phyloP scores from a whole-genome alignment of 1,140 invertebrate genomes.

The Drosophila lacertosa region DNA sequence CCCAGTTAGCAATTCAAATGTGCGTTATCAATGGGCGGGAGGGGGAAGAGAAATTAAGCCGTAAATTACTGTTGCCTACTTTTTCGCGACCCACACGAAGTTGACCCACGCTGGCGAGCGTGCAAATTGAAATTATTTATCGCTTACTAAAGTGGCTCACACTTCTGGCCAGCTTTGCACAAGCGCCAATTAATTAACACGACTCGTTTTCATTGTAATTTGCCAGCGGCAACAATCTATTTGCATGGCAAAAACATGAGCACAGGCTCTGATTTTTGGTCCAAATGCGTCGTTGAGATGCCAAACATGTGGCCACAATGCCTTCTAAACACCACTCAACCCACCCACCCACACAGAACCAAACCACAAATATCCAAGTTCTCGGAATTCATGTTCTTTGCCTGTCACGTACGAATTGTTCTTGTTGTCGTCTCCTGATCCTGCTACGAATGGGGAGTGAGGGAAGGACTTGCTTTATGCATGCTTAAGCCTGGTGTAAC shows the following conservation, averaged over 20 bases:
- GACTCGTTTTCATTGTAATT: slow-evolving; percentile 20
- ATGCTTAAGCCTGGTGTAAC: slow-evolving; percentile 19
- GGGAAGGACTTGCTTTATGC: slow-evolving; percentile 11
- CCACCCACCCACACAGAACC: not conserved
- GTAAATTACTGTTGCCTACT: slow-evolving; percentile 70
- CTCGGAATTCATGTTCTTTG: slow-evolving; percentile 12
- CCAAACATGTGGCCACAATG: slow-evolving; percentile 37
- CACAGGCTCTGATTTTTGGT: slow-evolving; percentile 1
- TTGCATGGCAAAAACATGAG: slow-evolving; percentile 31
- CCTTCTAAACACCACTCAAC: slow-evolving; percentile 5
- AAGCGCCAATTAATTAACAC: slow-evolving; percentile 42
- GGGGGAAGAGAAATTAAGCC: slow-evolving; percentile 59
- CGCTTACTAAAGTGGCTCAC: slow-evolving; percentile 7
- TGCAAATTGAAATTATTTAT: slow-evolving; percentile 44
- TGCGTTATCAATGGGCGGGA: slow-evolving; percentile 50
- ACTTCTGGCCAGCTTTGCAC: not conserved
- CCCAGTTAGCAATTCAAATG: slow-evolving; percentile 70
- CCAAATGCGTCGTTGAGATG: slow-evolving; percentile 26
- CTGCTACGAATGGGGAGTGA: not conserved
- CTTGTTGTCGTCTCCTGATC: slow-evolving; percentile 24
- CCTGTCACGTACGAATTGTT: slow-evolving; percentile 50
- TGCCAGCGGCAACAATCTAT: slow-evolving; percentile 6
- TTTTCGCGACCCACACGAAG: slow-evolving; percentile 10
- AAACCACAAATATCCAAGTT: slow-evolving; percentile 13
- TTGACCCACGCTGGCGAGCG: not conserved